Conservation (phyloP, 2,888 invertebrate genomes). For the Drosophila atroscutellata region DNA sequence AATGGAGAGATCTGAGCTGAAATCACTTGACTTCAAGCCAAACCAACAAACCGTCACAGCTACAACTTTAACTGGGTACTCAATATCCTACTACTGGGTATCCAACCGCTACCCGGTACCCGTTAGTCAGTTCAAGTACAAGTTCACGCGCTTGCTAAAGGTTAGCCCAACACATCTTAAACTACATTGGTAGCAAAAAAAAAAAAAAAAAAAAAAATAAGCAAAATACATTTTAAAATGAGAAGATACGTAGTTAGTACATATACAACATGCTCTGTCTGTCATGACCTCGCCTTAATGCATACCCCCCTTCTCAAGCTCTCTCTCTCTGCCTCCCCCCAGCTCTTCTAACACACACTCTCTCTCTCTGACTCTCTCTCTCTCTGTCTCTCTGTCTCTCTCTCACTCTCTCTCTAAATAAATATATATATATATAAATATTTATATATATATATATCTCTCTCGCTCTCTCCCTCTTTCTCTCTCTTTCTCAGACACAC, state of each 20-base stretch:
- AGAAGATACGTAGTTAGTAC: slow-evolving; percentile 76
- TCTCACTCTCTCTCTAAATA: not conserved
- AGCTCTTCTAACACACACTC: slow-evolving; percentile 30
- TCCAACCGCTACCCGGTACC: slow-evolving; percentile 46
- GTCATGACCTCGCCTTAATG: slow-evolving; percentile 47
- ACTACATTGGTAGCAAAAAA: slow-evolving; percentile 65
- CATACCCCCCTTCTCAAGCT: slow-evolving; percentile 31
- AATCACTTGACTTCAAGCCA: slow-evolving; percentile 54
- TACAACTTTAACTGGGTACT: slow-evolving; percentile 51
- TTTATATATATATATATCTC: not conserved
- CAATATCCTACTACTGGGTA: slow-evolving; percentile 36
- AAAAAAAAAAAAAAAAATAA: slow-evolving; percentile 36
- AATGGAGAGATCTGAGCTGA: slow-evolving; percentile 67
- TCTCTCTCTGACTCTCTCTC: slow-evolving; percentile 34
- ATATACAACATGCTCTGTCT: slow-evolving; percentile 68
- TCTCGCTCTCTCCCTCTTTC: slow-evolving; percentile 8
- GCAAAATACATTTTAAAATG: slow-evolving; percentile 41
- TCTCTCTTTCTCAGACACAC: not conserved
- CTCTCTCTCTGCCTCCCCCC: slow-evolving; percentile 11
- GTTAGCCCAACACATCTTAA: slow-evolving; percentile 72
- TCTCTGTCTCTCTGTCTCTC: not conserved
- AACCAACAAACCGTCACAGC: slow-evolving; percentile 46
- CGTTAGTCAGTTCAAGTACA: slow-evolving; percentile 73
- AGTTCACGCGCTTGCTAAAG: slow-evolving; percentile 78
- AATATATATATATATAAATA: too few species aligned